phyloP scores from a whole-genome alignment of 2,888 invertebrate genomes.

The Ellobium chinense region DNA sequence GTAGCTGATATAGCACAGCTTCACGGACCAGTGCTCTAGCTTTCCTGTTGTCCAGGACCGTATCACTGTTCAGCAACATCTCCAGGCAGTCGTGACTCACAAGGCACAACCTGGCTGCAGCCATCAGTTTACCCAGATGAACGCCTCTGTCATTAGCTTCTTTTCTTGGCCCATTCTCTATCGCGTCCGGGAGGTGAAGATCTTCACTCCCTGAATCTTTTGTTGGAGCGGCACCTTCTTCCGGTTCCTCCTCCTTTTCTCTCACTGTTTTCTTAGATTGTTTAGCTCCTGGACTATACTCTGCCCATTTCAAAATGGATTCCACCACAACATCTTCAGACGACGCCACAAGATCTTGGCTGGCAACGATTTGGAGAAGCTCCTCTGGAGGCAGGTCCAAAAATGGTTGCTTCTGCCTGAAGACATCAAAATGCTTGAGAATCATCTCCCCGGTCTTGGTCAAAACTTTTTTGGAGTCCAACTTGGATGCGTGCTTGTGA shows the following conservation, averaged over 20 bases:
- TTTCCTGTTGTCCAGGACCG: not conserved
- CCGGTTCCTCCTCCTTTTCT: no score
- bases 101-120: not conserved
- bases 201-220: no score
- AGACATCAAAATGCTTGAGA: not conserved
- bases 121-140: not conserved
- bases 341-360: not conserved
- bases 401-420: not conserved
- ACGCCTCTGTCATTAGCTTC: not conserved
- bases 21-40: not conserved
- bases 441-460: not conserved
- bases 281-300: not conserved
- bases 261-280: no score
- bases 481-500: not conserved
- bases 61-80: not conserved
- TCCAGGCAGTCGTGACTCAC: not conserved
- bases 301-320: slow-evolving; percentile 12
- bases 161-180: no score
- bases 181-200: not conserved
- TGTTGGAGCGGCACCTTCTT: no score
- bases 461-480: not conserved
- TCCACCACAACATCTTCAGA: slow-evolving; percentile 21
- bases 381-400: not conserved
- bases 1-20: slow-evolving; percentile 17
- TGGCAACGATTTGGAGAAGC: not conserved